phyloP scores from a whole-genome alignment of 2,797 vertebrate genomes.

The Fringilla coelebs region DNA sequence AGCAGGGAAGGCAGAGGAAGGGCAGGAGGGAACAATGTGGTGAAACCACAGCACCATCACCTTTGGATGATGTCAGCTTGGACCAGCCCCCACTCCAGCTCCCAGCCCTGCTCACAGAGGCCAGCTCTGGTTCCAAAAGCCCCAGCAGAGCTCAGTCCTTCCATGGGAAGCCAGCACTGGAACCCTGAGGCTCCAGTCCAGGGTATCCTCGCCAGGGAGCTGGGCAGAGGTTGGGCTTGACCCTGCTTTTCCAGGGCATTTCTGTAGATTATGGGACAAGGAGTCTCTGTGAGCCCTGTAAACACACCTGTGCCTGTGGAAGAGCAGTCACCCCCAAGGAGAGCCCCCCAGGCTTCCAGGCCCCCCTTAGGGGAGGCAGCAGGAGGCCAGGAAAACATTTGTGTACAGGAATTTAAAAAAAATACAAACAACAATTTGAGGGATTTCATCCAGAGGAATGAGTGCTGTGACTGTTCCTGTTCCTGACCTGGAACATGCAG shows the following conservation, averaged over 20 bases:
- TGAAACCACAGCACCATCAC: rapidly evolving
- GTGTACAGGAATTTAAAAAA: not conserved
- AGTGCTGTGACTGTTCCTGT: not conserved
- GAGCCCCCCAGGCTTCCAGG: no score
- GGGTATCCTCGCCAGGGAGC: not conserved
- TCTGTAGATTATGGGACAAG: not conserved
- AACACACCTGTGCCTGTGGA: not conserved
- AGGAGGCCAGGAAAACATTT: not conserved
- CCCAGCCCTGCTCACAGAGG: not conserved
- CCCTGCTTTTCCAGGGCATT: not conserved
- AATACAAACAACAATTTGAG: not conserved
- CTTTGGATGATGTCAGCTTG: not conserved
- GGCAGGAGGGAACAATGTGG: not conserved
- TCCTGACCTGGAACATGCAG: not conserved
- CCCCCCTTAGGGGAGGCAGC: not conserved
- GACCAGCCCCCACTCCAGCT: not conserved
- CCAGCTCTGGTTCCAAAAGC: not conserved
- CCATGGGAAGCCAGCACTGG: not conserved
- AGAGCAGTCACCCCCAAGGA: not conserved
- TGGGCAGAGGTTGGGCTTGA: not conserved
- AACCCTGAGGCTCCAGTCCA: not conserved
- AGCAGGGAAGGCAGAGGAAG: rapidly evolving
- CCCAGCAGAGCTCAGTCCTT: not conserved
- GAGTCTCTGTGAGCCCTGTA: not conserved
- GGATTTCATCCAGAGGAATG: not conserved